Percentiles rank a stretch among this genome's conserved stretches.
Evolutionary conservation across 2,888 invertebrate genomes (phyloP).

Genomic region (Dryocosmus kuriphilus): DNA sequence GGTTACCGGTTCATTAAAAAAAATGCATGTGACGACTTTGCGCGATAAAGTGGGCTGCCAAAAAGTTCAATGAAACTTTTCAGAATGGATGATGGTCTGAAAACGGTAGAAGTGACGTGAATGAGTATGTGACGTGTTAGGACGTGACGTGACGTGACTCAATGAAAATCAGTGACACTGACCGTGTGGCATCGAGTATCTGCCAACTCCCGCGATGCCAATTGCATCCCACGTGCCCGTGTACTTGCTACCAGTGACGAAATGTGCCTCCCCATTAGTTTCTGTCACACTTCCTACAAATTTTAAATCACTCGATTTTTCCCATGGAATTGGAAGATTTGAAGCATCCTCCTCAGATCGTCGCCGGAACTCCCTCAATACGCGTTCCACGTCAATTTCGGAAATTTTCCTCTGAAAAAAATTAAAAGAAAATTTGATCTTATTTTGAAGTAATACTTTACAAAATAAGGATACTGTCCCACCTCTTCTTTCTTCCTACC

Average conservation of each 20-base stretch:
- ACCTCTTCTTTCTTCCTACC: too few relatives aligned
- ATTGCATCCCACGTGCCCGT: conserved; percentile 81
- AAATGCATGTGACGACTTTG: neutral
- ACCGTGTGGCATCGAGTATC: conserved; percentile 82
- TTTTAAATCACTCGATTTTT: conserved; percentile 1
- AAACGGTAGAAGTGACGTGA: too few relatives aligned
- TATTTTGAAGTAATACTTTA: too few relatives aligned
- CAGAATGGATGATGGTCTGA: neutral
- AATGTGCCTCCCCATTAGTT: conserved; percentile 58
- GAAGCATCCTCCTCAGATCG: neutral
- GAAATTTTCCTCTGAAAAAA: neutral
- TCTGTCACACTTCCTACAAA: conserved; percentile 23
- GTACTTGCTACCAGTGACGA: conserved; percentile 81
- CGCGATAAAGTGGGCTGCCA: neutral
- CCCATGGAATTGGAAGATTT: neutral
- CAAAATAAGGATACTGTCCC: too few relatives aligned
- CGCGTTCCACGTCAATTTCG: neutral
- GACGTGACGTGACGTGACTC: conserved; percentile 8
- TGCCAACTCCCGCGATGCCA: conserved; percentile 82
- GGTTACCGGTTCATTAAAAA: neutral
- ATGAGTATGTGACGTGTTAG: neutral
- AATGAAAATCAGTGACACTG: conserved; percentile 56
- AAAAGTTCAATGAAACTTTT: conserved; percentile 29
- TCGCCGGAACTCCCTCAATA: neutral
- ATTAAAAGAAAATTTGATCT: too few relatives aligned